Conservation (phyloP, 1,140 invertebrate species). For the Lordiphosa stackelbergi region DNA sequence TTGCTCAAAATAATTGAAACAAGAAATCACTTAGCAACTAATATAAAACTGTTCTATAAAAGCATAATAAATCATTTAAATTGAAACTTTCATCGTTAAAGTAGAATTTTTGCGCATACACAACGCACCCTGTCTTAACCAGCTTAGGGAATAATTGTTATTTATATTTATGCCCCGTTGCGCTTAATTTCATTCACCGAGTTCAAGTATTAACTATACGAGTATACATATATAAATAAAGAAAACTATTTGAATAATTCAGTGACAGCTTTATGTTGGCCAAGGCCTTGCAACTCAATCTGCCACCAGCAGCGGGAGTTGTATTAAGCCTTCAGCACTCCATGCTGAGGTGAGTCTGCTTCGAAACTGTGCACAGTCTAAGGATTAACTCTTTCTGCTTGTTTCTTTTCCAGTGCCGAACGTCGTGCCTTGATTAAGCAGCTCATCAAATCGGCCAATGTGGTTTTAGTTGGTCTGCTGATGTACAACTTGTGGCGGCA, state of each 20-base stretch:
- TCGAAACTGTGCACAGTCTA: not conserved
- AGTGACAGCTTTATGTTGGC: constrained; percentile 30
- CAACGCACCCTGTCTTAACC: constrained; percentile 14
- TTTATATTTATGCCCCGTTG: constrained; percentile 31
- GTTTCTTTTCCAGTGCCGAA: constrained; percentile 29
- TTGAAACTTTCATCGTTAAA: constrained; percentile 13
- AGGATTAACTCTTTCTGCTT: not conserved
- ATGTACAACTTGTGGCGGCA: constrained; percentile 72
- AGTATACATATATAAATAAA: not conserved
- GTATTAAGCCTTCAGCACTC: constrained; percentile 19
- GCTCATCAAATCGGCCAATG: constrained; percentile 64
- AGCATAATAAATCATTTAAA: constrained; percentile 8
- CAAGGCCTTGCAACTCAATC: constrained; percentile 10
- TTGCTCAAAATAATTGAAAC: constrained; percentile 6
- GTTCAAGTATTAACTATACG: constrained; percentile 24
- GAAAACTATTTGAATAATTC: constrained; percentile 43
- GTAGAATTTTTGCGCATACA: constrained; percentile 33
- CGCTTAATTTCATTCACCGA: constrained; percentile 15
- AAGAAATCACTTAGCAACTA: constrained; percentile 8
- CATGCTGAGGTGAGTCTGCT: constrained; percentile 34
- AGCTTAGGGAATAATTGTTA: constrained; percentile 19
- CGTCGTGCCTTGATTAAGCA: constrained; percentile 58
- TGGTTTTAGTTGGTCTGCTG: constrained; percentile 61
- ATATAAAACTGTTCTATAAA: not conserved
- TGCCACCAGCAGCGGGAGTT: constrained; percentile 30